Base-by-base conservation (phyloP, 2,888 invertebrate genomes). In the Villa cingulata region DNA sequence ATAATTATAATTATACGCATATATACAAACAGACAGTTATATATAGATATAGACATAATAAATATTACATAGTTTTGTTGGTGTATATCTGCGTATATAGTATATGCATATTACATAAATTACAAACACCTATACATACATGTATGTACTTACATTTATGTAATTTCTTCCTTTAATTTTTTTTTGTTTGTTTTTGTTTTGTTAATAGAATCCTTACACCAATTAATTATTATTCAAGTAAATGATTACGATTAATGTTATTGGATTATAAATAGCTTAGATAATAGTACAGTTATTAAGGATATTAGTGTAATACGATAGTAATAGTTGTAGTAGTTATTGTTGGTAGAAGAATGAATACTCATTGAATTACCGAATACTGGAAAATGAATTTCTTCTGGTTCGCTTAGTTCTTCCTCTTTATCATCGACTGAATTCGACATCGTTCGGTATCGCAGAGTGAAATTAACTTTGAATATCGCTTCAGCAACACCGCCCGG, bases 361-460 rank as follows among this genome's bases (percentile, higher is more conserved):
- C 37, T 43, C 38, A 51, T 46, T 17, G 51, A 51, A 19, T 48
- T 49, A 43, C 66, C 68, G 50, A 69, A 69, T 14, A 66, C 66
- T 1, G 69, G 69, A 54, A 69, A 69, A 55, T 69, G 69, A 49
- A 69, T 69, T 57, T 69, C 69, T 54, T 69, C 69, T 39, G 69
- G 69, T 48, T 66, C 64, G 49, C 67, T 66, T n/a, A 69, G 59
- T 53, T 68, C 68, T 51, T 69, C 69, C 45, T 69, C 68, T 38
- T 58, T 56, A 44, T 67, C 64, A 44, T 68, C 68, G 48, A 68
- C 59, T 29, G 61, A 59, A 56, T 68, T 68, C 43, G 53, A 48
- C 58, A 68, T 63, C 48, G 64, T 59, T 29, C 68, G 64, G 55
- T 67, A 64, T 41, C 68, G 67, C 54, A 68, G 62, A 15, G 68